These are phyloP conservation scores for Xenops minutus DNA, from an alignment of 2,797 vertebrate genomes.

Conservation along the genomic window DNA sequence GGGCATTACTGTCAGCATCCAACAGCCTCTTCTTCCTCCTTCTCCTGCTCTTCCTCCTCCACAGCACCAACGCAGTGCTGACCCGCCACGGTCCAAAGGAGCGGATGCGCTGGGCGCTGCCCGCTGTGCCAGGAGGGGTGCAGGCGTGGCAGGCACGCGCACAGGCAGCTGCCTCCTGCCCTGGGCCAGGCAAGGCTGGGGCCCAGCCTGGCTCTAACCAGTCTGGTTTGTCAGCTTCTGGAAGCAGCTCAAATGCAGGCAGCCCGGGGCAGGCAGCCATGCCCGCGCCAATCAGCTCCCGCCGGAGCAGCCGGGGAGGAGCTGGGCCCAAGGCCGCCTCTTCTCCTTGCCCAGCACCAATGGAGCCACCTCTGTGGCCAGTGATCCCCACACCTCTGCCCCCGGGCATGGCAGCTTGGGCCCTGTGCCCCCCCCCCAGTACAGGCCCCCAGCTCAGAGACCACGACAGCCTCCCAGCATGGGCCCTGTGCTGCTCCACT, in stretches of 20 bases:
- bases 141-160: neutral
- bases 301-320: constrained; percentile 1
- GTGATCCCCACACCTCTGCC: neutral
- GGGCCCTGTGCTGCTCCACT: neutral
- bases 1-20: neutral
- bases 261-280: constrained; percentile 23
- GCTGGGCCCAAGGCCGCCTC: constrained; percentile 10
- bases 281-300: constrained; percentile 8
- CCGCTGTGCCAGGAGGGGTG: neutral
- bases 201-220: neutral
- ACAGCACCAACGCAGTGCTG: neutral
- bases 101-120: neutral
- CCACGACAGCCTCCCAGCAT: neutral
- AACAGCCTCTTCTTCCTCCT: neutral
- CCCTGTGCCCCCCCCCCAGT: neutral
- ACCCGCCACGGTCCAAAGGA: neutral
- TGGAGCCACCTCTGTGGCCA: neutral
- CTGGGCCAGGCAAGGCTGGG: neutral
- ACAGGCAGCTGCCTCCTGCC: neutral
- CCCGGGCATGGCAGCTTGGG: rapidly evolving
- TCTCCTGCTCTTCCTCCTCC: neutral
- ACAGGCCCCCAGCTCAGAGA: neutral
- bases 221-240: constrained; percentile 48
- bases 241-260: neutral
- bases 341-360: neutral